phyloP scores from a whole-genome alignment of 2,888 invertebrate genomes.

The Peribatodes rhomboidaria region DNA sequence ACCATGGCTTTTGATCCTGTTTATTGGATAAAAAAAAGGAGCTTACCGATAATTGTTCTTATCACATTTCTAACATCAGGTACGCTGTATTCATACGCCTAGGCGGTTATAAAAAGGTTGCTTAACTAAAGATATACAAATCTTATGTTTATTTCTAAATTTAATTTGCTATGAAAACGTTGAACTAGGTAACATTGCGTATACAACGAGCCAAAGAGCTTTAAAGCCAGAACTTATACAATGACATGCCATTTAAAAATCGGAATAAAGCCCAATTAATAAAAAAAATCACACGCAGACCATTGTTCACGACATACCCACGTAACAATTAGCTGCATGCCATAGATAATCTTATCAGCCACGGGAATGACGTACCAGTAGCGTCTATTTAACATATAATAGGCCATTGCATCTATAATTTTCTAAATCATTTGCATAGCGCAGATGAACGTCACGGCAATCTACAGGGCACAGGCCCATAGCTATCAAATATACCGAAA shows the following conservation, averaged over 20 bases:
- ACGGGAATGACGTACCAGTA: slow-evolving; percentile 62
- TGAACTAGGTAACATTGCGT: not conserved
- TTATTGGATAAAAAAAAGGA: no score
- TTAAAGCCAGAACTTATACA: not conserved
- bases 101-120: no score
- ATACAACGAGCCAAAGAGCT: not conserved
- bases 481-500: slow-evolving; percentile 9
- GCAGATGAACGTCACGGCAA: slow-evolving; percentile 36
- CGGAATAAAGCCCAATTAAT: slow-evolving; percentile 10
- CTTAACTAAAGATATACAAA: no score
- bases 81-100: no score
- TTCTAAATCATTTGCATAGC: slow-evolving; percentile 59
- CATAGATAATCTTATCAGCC: slow-evolving; percentile 62
- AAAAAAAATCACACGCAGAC: slow-evolving; percentile 33
- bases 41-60: no score
- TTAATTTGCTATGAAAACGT: no score
- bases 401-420: slow-evolving; percentile 60
- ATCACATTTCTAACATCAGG: no score
- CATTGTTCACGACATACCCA: slow-evolving; percentile 43
- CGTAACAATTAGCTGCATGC: slow-evolving; percentile 45
- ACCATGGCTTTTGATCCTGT: no score
- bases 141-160: no score
- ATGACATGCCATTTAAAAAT: not conserved
- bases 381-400: slow-evolving; percentile 66
- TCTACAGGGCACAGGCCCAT: slow-evolving; percentile 17